These are phyloP conservation scores for Perca fluviatilis DNA, from an alignment of 2,113 vertebrate species.

Conservation along the genomic window DNA sequence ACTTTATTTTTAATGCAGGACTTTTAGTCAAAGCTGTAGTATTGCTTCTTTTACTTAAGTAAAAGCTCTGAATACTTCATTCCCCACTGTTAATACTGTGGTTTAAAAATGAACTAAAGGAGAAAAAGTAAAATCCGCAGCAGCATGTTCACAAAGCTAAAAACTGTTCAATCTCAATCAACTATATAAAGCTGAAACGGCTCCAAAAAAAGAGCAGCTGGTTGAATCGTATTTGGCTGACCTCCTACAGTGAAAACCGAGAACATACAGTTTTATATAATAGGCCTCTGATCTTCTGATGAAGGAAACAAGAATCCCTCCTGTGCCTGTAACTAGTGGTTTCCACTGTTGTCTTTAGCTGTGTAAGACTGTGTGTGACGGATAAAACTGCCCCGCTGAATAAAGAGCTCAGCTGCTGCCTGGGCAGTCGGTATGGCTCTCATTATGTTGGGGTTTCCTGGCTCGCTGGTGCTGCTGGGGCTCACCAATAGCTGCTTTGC, in stretches of 20 bases:
- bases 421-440: not conserved
- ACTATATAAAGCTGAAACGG: not conserved
- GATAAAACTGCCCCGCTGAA: not conserved
- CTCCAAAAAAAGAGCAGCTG: not conserved
- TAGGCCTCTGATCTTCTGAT: conserved; percentile 10
- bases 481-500: conserved; percentile 16
- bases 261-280: not conserved
- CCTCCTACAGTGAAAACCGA: not conserved
- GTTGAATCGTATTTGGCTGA: not conserved
- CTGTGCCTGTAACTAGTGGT: conserved; percentile 30
- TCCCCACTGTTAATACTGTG: too few species aligned
- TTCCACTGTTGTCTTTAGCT: conserved; percentile 29
- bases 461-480: conserved; percentile 1
- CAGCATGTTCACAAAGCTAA: not conserved
- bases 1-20: too few species aligned
- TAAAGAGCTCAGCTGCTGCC: not conserved
- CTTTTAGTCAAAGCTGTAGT: too few species aligned
- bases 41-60: too few species aligned
- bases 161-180: not conserved
- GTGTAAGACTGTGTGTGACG: conserved; percentile 2
- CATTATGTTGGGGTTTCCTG: conserved; percentile 54
- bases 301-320: not conserved
- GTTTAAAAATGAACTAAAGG: too few species aligned
- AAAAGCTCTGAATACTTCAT: too few species aligned
- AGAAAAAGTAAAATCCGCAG: not conserved